These are phyloP conservation scores for Pelodytes ibericus DNA, from an alignment of 2,797 vertebrate genomes.

Conservation along the genomic window DNA sequence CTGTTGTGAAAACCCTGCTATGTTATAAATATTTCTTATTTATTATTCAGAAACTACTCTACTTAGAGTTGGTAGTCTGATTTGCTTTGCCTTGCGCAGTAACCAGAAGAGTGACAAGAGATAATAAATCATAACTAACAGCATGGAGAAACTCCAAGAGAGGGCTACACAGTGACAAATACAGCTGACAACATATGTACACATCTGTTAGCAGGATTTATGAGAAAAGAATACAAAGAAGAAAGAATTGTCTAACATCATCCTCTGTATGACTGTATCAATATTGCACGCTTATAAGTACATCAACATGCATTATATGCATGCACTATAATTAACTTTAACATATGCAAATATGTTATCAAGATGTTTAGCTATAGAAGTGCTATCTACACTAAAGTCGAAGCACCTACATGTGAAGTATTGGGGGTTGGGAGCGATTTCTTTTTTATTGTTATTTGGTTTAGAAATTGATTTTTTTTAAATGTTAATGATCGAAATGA, in stretches of 20 bases:
- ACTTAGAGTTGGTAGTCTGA: conserved; percentile 62
- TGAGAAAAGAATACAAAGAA: conserved; percentile 68
- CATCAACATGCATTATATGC: background rate
- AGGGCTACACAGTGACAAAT: conserved; percentile 70
- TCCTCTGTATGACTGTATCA: background rate
- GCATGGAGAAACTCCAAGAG: conserved; percentile 69
- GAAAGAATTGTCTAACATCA: conserved; percentile 23
- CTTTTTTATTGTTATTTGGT: too few relatives aligned
- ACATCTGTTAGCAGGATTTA: conserved; percentile 71
- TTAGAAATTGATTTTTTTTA: too few relatives aligned
- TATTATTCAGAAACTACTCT: conserved; percentile 64
- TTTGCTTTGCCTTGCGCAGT: conserved; percentile 67
- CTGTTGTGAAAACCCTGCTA: conserved; percentile 56
- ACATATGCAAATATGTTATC: too few relatives aligned
- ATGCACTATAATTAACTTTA: background rate
- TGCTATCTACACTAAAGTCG: too few relatives aligned
- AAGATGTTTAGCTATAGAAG: too few relatives aligned
- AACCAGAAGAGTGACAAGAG: conserved; percentile 65
- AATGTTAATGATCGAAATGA: too few relatives aligned
- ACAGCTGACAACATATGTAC: conserved; percentile 69
- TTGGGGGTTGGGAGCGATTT: too few relatives aligned
- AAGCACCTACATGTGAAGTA: too few relatives aligned
- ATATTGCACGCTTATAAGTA: conserved; percentile 1
- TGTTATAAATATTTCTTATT: conserved; percentile 61
- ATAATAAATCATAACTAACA: conserved; percentile 75